Evolutionary conservation across 2,113 vertebrate species (phyloP), one percentile per base, ranked within the genome.

Genomic region (Pavo muticus): DNA sequence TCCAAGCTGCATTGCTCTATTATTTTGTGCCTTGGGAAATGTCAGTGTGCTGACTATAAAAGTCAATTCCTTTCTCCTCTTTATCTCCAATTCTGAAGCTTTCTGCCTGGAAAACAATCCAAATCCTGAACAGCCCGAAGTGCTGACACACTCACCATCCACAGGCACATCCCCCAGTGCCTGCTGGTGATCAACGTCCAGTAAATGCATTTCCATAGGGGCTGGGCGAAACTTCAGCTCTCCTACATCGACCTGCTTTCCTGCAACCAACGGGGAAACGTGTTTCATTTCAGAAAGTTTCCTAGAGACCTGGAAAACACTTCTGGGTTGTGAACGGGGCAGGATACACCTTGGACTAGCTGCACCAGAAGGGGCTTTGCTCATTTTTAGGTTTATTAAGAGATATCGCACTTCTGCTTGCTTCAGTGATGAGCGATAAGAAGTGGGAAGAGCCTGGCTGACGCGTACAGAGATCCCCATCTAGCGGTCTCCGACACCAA

Each of bases 151-250:
- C 91, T 96, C 45, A 94, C 91, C 59, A n/a, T 67, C 50, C 48
- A 32, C 48, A 40, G 64, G 47, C 12, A 90, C 9, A 2, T 60
- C 88, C 72, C 95, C 61, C 82, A 47, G 48, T 14, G 88, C 44
- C 35, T 97, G 70, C 67, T 60, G 74, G 15, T 93, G 81, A 61
- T 90, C 83, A 57, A 91, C 14, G 50, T 86, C 64, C 35, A 77
- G 68, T 67, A 95, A 54, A 10, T 50, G 47, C 39, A 73, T 85
- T 57, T 94, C 89, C 47, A 65, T 44, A 48, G 44, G 81, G 68
- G 77, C 16, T 68, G 77, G 87, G 83, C 89, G 10, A 15, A 48
- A 84, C 56, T 81, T 78, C 54, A 68, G 16, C 8, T 84, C 94
- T 74, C 81, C n/a, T 25, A 64, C 14, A 74, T 40, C 27, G 32